phyloP scores from a whole-genome alignment of 2,888 invertebrate genomes.

The Iselma pallidipennis region DNA sequence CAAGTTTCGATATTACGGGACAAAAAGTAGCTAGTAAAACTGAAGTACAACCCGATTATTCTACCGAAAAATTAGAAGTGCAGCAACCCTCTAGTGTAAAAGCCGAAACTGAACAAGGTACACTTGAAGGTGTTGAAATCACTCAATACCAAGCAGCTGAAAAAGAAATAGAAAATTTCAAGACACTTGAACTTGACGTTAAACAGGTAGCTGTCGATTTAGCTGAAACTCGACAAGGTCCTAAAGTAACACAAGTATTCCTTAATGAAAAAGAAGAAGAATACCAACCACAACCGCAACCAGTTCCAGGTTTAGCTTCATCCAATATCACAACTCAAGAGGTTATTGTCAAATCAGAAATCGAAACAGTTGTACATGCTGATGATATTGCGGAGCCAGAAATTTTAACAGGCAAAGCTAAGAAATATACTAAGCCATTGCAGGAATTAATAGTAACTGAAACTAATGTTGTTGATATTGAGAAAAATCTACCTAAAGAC shows the following conservation, averaged over 20 bases:
- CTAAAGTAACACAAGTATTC: conserved; percentile 55
- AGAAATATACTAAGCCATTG: conserved; percentile 56
- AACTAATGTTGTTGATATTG: conserved; percentile 61
- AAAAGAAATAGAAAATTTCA: conserved; percentile 54
- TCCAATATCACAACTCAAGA: conserved; percentile 55
- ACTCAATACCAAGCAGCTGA: conserved; percentile 59
- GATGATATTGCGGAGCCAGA: conserved; percentile 54
- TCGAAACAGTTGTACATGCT: conserved; percentile 55
- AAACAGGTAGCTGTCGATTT: conserved; percentile 50
- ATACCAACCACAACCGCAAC: conserved; percentile 50
- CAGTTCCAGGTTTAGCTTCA: conserved; percentile 52
- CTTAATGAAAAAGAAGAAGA: conserved; percentile 56
- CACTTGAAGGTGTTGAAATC: conserved; percentile 61
- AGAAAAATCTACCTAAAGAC: conserved; percentile 56
- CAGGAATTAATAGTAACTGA: conserved; percentile 61
- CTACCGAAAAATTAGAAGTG: conserved; percentile 42
- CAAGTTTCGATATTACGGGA: conserved; percentile 55
- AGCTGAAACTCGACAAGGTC: conserved; percentile 46
- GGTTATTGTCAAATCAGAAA: conserved; percentile 58
- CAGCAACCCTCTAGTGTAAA: conserved; percentile 53
- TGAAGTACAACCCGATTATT: conserved; percentile 57
- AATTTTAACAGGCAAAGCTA: conserved; percentile 56
- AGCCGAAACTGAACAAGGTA: conserved; percentile 57
- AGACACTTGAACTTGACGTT: conserved; percentile 44
- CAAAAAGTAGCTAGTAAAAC: conserved; percentile 58